phyloP scores from a whole-genome alignment of 2,113 vertebrate genomes.

The Eptatretus burgeri region DNA sequence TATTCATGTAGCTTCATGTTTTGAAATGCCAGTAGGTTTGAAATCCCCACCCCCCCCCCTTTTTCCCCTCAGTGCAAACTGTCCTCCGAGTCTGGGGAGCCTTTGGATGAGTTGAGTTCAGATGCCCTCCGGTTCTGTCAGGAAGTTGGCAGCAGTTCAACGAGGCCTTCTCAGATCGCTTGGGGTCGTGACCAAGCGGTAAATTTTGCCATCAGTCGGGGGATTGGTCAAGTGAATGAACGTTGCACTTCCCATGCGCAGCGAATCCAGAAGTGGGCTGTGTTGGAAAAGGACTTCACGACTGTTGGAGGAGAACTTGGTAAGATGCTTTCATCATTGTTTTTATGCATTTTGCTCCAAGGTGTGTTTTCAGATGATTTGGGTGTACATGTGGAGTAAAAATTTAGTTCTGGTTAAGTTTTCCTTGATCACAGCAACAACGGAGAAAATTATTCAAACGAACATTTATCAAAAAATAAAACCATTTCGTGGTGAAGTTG shows the following conservation, averaged over 20 bases:
- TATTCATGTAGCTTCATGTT: no score
- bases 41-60: no score
- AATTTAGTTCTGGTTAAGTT: no score
- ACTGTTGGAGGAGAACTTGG: constrained; percentile 24
- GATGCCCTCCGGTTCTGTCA: constrained; percentile 17
- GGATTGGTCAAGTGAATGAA: constrained; percentile 18
- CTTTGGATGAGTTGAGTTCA: constrained; percentile 20
- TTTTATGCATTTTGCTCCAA: no score
- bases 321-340: constrained; percentile 12
- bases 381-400: no score
- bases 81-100: constrained; percentile 17
- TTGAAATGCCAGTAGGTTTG: no score
- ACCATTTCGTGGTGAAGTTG: no score
- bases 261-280: constrained; percentile 23
- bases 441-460: no score
- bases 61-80: constrained; percentile 17
- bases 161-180: constrained; percentile 18
- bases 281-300: constrained; percentile 23
- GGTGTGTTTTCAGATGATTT: no score
- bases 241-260: constrained; percentile 21
- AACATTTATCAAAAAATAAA: no score
- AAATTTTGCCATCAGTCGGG: constrained; percentile 22
- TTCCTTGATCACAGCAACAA: no score
- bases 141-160: constrained; percentile 11
- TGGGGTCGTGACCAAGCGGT: constrained; percentile 16